phyloP scores from a whole-genome alignment of 2,888 invertebrate species.

The Nycteola revayana region DNA sequence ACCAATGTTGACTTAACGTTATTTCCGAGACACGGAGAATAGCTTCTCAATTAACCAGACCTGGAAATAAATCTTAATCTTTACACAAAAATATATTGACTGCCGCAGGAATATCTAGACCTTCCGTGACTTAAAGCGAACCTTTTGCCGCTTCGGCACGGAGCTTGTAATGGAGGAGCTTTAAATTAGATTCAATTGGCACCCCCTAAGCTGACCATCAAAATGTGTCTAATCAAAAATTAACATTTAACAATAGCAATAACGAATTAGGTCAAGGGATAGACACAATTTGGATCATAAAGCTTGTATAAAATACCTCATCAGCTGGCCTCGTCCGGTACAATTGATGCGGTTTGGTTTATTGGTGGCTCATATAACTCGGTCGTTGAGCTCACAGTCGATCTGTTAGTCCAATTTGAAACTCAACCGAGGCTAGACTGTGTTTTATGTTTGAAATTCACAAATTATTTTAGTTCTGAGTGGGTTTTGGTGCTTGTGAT shows the following conservation, averaged over 20 bases:
- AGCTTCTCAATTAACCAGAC: no score
- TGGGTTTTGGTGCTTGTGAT: conserved; percentile 20
- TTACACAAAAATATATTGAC: no score
- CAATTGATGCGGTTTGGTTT: conserved; percentile 78
- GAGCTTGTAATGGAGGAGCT: no score
- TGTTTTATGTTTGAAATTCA: conserved; percentile 32
- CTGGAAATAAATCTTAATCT: no score
- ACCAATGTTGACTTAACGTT: no score
- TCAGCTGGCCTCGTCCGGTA: conserved; percentile 59
- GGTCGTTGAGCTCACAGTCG: conserved; percentile 45
- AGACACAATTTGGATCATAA: conserved; percentile 59
- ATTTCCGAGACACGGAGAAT: no score
- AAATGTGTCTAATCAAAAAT: conserved; percentile 51
- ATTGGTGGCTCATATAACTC: conserved; percentile 77
- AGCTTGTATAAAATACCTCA: conserved; percentile 68
- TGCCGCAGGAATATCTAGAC: no score
- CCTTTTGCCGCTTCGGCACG: no score
- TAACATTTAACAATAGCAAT: conserved; percentile 38
- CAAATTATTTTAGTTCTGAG: conserved; percentile 24
- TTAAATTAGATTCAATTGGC: no score
- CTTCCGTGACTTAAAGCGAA: no score
- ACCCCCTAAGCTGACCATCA: no score
- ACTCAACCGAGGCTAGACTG: conserved; percentile 72
- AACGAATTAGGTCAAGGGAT: conserved; percentile 64
- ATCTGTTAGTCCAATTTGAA: conserved; percentile 75